Conservation (phyloP, 2,797 vertebrate species). For the Urocyon cinereoargenteus region DNA sequence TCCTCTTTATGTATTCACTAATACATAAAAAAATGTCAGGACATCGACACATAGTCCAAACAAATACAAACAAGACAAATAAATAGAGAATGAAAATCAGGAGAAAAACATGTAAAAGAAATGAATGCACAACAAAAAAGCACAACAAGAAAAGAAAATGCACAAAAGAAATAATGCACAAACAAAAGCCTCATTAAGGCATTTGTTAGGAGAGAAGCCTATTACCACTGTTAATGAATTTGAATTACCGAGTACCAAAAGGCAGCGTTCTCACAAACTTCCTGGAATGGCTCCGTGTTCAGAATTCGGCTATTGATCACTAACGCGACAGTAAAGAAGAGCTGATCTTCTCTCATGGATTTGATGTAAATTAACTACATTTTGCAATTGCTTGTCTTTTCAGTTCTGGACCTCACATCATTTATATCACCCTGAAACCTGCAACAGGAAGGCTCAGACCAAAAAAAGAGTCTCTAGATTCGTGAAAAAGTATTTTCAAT, state of each 20-base stretch:
- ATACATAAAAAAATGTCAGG: neutral
- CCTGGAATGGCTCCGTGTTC: neutral
- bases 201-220: neutral
- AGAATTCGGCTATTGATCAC: neutral
- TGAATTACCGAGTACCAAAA: neutral
- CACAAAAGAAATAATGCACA: slow-evolving; percentile 34
- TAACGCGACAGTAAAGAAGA: neutral
- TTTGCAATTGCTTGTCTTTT: neutral
- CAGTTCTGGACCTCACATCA: neutral
- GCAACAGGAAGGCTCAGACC: neutral
- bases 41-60: neutral
- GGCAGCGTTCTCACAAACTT: slow-evolving; percentile 17
- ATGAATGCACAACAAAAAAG: slow-evolving; percentile 25
- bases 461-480: neutral
- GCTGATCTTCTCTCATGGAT: neutral
- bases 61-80: slow-evolving; percentile 18
- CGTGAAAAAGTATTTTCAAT: neutral
- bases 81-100: neutral
- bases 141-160: no score
- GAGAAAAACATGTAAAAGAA: neutral
- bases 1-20: no score
- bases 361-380: neutral
- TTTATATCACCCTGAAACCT: neutral
- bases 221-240: neutral
- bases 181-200: neutral